Base-by-base conservation (phyloP, 2,888 invertebrate species). In the Eristalis tenax region DNA sequence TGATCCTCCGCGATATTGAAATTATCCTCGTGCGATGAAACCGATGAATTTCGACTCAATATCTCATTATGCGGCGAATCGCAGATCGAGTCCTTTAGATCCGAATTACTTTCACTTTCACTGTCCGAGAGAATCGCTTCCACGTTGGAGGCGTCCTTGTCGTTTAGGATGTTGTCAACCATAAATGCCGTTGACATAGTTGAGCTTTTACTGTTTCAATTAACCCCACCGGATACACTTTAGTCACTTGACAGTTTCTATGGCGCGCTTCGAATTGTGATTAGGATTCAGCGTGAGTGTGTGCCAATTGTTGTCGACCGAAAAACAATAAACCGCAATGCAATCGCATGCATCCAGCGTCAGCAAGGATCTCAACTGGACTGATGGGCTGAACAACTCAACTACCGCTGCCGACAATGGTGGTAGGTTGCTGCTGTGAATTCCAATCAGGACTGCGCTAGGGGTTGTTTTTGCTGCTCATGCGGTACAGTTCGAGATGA, bases 131-230 rank as follows among this genome's bases (percentile, higher is more conserved):
- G 87, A 70, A 90, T 88, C 40, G 90, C 89, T 61, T 89, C 89
- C 38, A 87, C 86, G 79, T 89, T 88, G 71, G 68, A 63, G 43
- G 89, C 89, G 66, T 91, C 91, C 89, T 92, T 92, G 77, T 91
- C 92, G 90, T 92, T 92, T 83, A 93, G 90, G 88, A 92, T 90
- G 88, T 92, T 93, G 89, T 93, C 92, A 89, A 92, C 91, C 87
- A 93, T 89, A 83, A 93, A 92, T 57, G 92, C 92, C 82, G 93
- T 92, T 90, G 93, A 93, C 93, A 93, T 93, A 68, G 76, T 88
- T 80, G 69, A 23, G 43, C 43, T 43, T 56, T 70, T 57, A 50
- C 50, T 18, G 8, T 59, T 38, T 65, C 6, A 50, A 63, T 80
- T 56, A 56, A 38, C 50, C 22, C 64, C 74, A 13, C 75, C 70